These are phyloP conservation scores for Hirudo medicinalis DNA, from an alignment of 1,140 invertebrate genomes.

Conservation along the genomic window DNA sequence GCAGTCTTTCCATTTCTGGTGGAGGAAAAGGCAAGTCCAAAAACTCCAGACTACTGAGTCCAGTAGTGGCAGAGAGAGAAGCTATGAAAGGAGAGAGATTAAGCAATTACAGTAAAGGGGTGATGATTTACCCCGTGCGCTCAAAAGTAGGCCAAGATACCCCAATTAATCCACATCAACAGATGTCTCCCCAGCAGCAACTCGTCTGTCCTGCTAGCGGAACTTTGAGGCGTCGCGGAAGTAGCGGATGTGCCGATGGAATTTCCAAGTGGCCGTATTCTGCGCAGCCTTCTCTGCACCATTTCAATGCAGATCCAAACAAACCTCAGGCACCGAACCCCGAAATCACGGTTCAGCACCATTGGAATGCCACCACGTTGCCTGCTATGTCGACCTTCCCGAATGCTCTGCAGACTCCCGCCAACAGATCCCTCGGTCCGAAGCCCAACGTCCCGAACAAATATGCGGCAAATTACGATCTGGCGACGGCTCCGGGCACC, in stretches of 20 bases:
- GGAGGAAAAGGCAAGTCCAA: slow-evolving; percentile 27
- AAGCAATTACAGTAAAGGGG: slow-evolving; percentile 21
- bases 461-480: too few relatives aligned
- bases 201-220: neutral
- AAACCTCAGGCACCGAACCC: too few relatives aligned
- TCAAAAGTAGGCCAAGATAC: neutral
- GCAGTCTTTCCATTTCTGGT: neutral
- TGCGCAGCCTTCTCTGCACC: too few relatives aligned
- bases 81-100: slow-evolving; percentile 20
- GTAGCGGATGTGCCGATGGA: neutral
- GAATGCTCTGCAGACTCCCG: too few relatives aligned
- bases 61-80: slow-evolving; percentile 1
- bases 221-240: neutral
- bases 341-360: too few relatives aligned
- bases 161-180: neutral
- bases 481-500: too few relatives aligned
- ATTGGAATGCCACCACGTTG: too few relatives aligned
- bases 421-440: too few relatives aligned
- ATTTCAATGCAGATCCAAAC: too few relatives aligned
- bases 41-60: neutral
- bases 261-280: too few relatives aligned
- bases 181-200: neutral
- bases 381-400: too few relatives aligned
- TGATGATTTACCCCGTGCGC: neutral
- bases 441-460: too few relatives aligned